A percentile compares a stretch with the other conserved stretches of the same genome.
Evolutionary conservation across 2,113 vertebrate species (phyloP).

Genomic region (Mirza zaza): DNA sequence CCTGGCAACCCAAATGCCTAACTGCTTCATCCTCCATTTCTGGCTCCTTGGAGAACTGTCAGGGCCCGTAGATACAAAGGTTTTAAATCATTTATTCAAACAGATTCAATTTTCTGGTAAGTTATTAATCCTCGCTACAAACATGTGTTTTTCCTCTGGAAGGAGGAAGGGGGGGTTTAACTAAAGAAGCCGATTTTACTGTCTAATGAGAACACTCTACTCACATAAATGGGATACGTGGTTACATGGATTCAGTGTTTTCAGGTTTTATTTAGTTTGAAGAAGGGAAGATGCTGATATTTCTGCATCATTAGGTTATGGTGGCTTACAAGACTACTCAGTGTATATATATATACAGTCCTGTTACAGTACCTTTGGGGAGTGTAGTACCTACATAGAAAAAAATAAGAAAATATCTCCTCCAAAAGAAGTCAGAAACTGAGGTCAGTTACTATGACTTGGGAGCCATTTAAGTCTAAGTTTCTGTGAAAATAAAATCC

Average conservation of each 20-base stretch:
- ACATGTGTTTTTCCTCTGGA: slow-evolving; percentile 60
- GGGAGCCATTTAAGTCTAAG: slow-evolving; percentile 77
- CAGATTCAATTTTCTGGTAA: slow-evolving; percentile 51
- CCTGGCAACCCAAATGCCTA: background rate
- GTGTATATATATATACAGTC: slow-evolving; percentile 67
- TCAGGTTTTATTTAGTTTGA: slow-evolving; percentile 75
- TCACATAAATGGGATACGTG: slow-evolving; percentile 72
- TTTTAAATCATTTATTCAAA: slow-evolving; percentile 51
- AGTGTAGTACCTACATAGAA: slow-evolving; percentile 40
- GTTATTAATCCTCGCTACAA: background rate
- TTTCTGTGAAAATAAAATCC: slow-evolving; percentile 77
- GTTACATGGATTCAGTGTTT: slow-evolving; percentile 77
- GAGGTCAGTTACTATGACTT: slow-evolving; percentile 71
- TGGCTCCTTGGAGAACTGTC: background rate
- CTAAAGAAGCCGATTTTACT: slow-evolving; percentile 57
- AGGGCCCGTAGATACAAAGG: slow-evolving; percentile 8
- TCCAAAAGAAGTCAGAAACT: slow-evolving; percentile 64
- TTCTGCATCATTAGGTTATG: slow-evolving; percentile 70
- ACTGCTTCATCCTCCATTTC: background rate
- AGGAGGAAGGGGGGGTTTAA: slow-evolving; percentile 61
- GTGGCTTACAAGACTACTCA: slow-evolving; percentile 67
- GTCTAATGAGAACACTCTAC: slow-evolving; percentile 59
- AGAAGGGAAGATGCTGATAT: slow-evolving; percentile 66
- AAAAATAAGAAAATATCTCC: background rate
- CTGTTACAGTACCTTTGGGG: slow-evolving; percentile 72